A percentile compares a stretch with the other conserved stretches of the same genome.
Conservation (phyloP, 1,140 invertebrate species). For the Coenobita brevimanus region DNA sequence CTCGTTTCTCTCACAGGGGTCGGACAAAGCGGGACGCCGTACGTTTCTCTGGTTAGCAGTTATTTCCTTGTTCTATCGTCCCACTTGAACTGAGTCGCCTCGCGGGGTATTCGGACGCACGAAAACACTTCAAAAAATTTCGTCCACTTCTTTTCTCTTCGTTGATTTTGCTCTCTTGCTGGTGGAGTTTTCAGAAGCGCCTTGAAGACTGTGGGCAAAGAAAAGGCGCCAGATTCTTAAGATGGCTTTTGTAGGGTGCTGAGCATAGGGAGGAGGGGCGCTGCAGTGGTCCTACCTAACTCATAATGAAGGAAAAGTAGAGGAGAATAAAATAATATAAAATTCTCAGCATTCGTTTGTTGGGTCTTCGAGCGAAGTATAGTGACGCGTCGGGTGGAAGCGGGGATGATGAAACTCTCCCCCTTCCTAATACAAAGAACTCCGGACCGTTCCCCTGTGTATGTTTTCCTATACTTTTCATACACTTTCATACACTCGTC, state of each 20-base stretch:
- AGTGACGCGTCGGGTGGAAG: constrained; percentile 55
- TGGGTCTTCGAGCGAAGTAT: constrained; percentile 65
- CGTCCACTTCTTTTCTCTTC: constrained; percentile 67
- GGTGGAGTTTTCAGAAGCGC: constrained; percentile 40
- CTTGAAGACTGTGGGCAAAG: constrained; percentile 27
- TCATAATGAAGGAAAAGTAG: constrained; percentile 63
- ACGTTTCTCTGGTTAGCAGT: constrained; percentile 71
- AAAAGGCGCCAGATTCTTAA: background rate
- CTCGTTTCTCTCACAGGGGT: constrained; percentile 70
- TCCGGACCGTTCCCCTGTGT: constrained; percentile 28
- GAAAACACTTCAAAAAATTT: constrained; percentile 70
- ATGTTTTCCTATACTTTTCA: constrained; percentile 27
- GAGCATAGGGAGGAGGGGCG: constrained; percentile 8
- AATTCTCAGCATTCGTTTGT: constrained; percentile 66
- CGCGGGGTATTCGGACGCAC: constrained; percentile 70
- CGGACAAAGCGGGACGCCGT: constrained; percentile 70
- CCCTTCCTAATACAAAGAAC: constrained; percentile 45
- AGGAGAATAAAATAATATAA: constrained; percentile 67
- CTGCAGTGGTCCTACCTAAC: constrained; percentile 25
- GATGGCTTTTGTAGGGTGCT: constrained; percentile 6
- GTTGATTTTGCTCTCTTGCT: constrained; percentile 63
- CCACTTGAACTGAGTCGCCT: constrained; percentile 70
- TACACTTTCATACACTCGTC: background rate
- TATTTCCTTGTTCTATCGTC: constrained; percentile 71
- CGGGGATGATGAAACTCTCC: constrained; percentile 51